Evolutionary conservation across 92 coral and sea anemone genomes (phyloP).

Genomic region (Paragorgia papillata): DNA sequence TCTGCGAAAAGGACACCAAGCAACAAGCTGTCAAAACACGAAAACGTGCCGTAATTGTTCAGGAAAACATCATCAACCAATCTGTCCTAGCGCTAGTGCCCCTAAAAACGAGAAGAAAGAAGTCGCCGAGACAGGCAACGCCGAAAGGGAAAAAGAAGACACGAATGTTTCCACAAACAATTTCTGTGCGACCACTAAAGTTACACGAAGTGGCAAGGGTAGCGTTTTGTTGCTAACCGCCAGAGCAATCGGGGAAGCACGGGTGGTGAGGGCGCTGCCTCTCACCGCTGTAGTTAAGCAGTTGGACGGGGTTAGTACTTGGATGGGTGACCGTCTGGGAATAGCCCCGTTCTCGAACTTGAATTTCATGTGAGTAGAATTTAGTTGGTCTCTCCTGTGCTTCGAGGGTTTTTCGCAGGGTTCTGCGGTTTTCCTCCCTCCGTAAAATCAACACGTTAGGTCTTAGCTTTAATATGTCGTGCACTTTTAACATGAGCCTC

Average conservation of each 20-base stretch:
- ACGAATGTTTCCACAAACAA: background rate
- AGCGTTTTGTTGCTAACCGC: constrained; percentile 28
- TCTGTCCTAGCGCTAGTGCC: constrained; percentile 22
- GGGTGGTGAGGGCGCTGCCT: no score
- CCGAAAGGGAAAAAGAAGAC: background rate
- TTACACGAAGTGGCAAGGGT: constrained; percentile 9
- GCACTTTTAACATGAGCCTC: no score
- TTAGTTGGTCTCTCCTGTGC: no score
- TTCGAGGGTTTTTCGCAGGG: no score
- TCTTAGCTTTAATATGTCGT: no score
- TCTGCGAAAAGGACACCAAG: constrained; percentile 3
- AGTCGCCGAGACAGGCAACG: background rate
- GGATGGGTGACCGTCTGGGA: no score
- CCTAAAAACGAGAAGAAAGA: background rate
- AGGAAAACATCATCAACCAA: constrained; percentile 51
- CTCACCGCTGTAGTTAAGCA: background rate
- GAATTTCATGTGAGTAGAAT: no score
- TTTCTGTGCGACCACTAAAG: no score
- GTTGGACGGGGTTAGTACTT: no score
- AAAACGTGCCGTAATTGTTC: constrained; percentile 52
- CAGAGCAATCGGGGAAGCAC: constrained; percentile 33
- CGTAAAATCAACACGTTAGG: no score
- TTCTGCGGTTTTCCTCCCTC: no score
- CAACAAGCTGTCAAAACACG: constrained; percentile 17
- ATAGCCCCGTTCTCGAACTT: no score